Evolutionary conservation across 2,797 vertebrate species (phyloP).

Genomic region (Pangasius mekongensis): DNA sequence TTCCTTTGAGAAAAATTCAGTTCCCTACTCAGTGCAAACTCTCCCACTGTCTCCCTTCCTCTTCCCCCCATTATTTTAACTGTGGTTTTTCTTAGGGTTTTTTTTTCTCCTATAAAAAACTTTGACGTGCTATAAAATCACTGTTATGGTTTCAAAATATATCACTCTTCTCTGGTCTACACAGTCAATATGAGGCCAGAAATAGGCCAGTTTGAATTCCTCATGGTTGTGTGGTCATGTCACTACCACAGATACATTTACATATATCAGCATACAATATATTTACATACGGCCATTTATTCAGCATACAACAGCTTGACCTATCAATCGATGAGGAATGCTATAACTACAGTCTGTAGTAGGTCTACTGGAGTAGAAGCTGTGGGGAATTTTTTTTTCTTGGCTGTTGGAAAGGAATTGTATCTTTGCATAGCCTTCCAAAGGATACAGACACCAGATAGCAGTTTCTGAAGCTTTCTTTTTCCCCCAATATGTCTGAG

Average conservation of each 20-base stretch:
- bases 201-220: neutral
- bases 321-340: neutral
- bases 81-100: neutral
- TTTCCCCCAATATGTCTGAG: neutral
- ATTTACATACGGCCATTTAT: neutral
- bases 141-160: neutral
- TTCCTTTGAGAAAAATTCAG: constrained; percentile 25
- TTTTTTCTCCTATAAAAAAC: neutral
- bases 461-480: neutral
- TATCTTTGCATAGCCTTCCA: constrained; percentile 29
- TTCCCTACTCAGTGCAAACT: constrained; percentile 23
- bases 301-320: neutral
- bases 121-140: neutral
- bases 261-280: neutral
- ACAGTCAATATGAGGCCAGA: neutral
- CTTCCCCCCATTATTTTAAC: neutral
- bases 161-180: neutral
- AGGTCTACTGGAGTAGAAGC: neutral
- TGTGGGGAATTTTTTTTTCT: neutral
- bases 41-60: neutral
- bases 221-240: neutral
- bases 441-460: constrained; percentile 35
- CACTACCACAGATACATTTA: neutral
- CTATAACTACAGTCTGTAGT: neutral
- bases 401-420: neutral